A percentile compares a stretch with the other conserved stretches of the same genome.
Evolutionary conservation across 2,797 vertebrate genomes (phyloP).

Genomic region (Danio albolineatus): DNA sequence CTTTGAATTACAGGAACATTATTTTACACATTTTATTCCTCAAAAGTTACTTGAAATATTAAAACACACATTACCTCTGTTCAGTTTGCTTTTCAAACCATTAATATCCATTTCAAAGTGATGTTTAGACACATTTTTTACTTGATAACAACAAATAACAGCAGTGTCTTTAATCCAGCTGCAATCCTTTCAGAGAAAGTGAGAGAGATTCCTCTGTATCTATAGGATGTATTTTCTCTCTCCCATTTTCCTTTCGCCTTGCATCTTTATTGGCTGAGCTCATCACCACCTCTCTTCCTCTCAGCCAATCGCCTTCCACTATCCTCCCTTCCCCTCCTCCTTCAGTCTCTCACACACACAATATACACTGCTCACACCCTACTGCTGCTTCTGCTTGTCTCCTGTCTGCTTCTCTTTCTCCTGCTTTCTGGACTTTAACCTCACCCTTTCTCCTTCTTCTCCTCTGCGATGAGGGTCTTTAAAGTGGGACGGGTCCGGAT

Average conservation of each 20-base stretch:
- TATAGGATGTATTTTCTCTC: conserved; percentile 36
- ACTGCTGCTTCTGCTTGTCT: conserved; percentile 4
- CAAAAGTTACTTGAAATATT: neutral
- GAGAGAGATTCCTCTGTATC: conserved; percentile 30
- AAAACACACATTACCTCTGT: neutral
- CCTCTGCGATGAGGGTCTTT: conserved; percentile 45
- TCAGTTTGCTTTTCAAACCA: too few relatives aligned
- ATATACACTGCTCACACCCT: conserved; percentile 30
- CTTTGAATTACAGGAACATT: neutral
- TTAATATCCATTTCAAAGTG: too few relatives aligned
- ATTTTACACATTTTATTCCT: neutral
- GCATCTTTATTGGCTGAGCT: conserved; percentile 45
- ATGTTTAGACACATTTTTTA: too few relatives aligned
- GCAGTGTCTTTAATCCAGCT: neutral
- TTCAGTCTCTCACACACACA: conserved; percentile 12
- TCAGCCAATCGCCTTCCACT: conserved; percentile 52
- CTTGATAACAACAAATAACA: neutral
- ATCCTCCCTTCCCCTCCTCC: conserved; percentile 29
- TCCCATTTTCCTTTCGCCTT: conserved; percentile 48
- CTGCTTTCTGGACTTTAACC: conserved; percentile 30
- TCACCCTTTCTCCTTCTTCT: neutral
- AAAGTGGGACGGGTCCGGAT: conserved; percentile 40
- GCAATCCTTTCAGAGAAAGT: neutral
- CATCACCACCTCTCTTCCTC: conserved; percentile 52
- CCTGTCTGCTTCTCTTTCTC: conserved; percentile 4